A percentile compares a stretch with the other conserved stretches of the same genome.
These are phyloP conservation scores for Orius laevigatus DNA, from an alignment of 1,140 invertebrate species.

Conservation along the genomic window DNA sequence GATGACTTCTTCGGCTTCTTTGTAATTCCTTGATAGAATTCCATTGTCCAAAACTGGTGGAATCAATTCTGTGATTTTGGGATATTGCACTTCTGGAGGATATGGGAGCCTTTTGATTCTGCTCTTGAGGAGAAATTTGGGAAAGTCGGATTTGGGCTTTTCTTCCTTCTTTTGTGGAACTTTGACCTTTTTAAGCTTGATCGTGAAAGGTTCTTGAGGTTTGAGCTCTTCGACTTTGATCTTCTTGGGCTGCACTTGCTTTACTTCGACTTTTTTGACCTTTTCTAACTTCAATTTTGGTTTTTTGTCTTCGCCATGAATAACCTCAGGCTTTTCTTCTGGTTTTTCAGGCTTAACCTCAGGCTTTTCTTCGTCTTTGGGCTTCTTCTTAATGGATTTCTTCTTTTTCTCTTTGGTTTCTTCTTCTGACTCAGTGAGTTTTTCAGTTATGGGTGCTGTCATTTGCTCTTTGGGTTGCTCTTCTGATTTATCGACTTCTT, in stretches of 20 bases:
- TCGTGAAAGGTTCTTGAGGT: slow-evolving; percentile 33
- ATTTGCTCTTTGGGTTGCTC: slow-evolving; percentile 15
- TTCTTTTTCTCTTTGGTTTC: slow-evolving; percentile 14
- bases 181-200: slow-evolving; percentile 43
- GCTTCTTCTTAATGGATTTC: slow-evolving; percentile 15
- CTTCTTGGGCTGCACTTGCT: slow-evolving; percentile 21
- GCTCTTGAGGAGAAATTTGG: slow-evolving; percentile 46
- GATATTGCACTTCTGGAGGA: slow-evolving; percentile 21
- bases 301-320: not conserved
- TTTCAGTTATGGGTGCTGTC: slow-evolving; percentile 4
- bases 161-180: slow-evolving; percentile 32
- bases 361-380: slow-evolving; percentile 13
- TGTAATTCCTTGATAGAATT: slow-evolving; percentile 25
- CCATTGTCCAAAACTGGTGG: slow-evolving; percentile 21
- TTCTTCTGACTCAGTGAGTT: slow-evolving; percentile 4
- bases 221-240: slow-evolving; percentile 18
- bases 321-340: slow-evolving; percentile 17
- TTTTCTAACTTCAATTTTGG: slow-evolving; percentile 17
- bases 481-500: slow-evolving; percentile 16
- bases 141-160: slow-evolving; percentile 29
- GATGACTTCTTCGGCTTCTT: slow-evolving; percentile 25
- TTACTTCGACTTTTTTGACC: slow-evolving; percentile 25
- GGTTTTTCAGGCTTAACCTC: slow-evolving; percentile 22
- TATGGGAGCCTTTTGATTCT: slow-evolving; percentile 34
- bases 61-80: slow-evolving; percentile 19